phyloP scores from a whole-genome alignment of 2,797 vertebrate species.

The Neomorphus geoffroyi region DNA sequence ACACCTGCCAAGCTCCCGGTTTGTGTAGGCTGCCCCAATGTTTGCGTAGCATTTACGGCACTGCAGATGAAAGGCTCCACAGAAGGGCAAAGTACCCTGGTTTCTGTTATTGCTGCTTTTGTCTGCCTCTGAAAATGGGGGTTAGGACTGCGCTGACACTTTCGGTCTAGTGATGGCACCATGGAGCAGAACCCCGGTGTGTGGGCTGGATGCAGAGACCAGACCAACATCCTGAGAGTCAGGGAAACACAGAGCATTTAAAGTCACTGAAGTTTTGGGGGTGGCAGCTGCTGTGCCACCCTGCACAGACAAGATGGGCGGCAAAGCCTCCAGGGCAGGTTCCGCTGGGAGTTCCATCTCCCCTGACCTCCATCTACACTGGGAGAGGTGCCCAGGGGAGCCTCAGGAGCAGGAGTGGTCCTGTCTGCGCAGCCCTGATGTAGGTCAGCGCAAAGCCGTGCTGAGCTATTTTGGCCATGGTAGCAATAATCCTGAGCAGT shows the following conservation, averaged over 20 bases:
- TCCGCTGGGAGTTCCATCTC: neutral
- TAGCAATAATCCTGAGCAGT: neutral
- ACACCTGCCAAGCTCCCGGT: neutral
- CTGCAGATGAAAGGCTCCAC: constrained; percentile 3
- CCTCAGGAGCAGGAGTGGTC: neutral
- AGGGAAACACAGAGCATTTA: neutral
- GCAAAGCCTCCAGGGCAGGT: neutral
- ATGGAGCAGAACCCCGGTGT: neutral
- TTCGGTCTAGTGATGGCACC: neutral
- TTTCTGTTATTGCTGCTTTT: neutral
- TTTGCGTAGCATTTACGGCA: neutral
- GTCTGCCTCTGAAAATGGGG: neutral
- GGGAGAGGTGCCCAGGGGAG: neutral
- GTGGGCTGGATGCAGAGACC: neutral
- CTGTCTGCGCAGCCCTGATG: neutral
- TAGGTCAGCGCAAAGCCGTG: neutral
- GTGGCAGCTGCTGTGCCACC: neutral
- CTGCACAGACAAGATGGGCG: fast-evolving
- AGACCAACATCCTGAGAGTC: neutral
- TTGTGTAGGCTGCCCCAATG: constrained; percentile 12
- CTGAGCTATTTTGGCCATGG: neutral
- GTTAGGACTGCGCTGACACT: neutral
- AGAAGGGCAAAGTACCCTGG: neutral
- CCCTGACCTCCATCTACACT: fast-evolving
- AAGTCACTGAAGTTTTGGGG: neutral